Base-by-base conservation (phyloP, 2,888 invertebrate species). In the Diarsia mendica region DNA sequence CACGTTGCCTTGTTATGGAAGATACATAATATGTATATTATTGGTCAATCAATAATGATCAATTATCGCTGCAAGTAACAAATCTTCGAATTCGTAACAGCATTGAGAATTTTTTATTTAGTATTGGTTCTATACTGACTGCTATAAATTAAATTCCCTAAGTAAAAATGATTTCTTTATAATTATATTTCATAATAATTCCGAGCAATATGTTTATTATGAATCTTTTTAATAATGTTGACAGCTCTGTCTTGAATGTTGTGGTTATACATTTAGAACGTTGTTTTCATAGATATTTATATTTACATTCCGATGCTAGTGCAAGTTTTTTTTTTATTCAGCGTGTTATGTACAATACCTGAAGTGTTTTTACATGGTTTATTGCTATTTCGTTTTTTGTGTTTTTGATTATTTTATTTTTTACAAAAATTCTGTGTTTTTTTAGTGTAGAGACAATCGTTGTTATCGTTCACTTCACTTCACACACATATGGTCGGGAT, bases 401-500 rank as follows among this genome's bases (percentile, higher is more conserved):
- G 44, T 51, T 20, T 55, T 20, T 58, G n/a, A 15, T 49, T 68
- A n/a, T 58, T 46, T 44, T 46, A 23, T 55, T 49, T 72, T 73
- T 70, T 55, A 28, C 15, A 70, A 67, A 67, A 67, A 73, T 79
- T 80, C 75, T 68, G 72, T 68, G 28, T 28, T 28, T 28, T 65
- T 72, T 61, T 70, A 33, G 77, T 72, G 68, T 46, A 65, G 69
- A 69, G 60, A 78, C 67, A 28, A 33, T 82, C 70, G 77, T 58
- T 75, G 75, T 82, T 82, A 79, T 48, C 80, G 71, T 83, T 85
- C 87, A 87, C 87, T 87, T 82, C 87, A 87, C 87, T 87, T 85
- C 87, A 87, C 87, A 85, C 86, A 87, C 84, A 72, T 63, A 80
- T 75, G 84, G 89, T 89, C 84, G 87, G 85, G 87, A 82, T 75